phyloP scores from a whole-genome alignment of 2,113 vertebrate species.

The Calidris pygmaea region DNA sequence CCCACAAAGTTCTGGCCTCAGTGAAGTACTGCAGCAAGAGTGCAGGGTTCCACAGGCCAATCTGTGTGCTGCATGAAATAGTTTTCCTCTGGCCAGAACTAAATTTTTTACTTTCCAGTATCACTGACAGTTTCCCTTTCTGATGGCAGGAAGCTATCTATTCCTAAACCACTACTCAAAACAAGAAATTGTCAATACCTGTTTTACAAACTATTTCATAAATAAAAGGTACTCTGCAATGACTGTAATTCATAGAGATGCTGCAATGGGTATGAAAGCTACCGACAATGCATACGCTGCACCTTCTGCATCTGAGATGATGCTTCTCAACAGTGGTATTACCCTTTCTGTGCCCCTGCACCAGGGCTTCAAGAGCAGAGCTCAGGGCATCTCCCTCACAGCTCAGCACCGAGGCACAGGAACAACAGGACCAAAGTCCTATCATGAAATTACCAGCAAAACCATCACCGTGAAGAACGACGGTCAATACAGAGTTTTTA shows the following conservation, averaged over 20 bases:
- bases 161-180: neutral
- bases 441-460: neutral
- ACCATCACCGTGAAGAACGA: rapidly evolving
- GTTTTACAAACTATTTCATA: neutral
- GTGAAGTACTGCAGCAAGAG: neutral
- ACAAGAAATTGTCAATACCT: neutral
- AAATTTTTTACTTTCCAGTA: neutral
- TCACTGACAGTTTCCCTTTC: neutral
- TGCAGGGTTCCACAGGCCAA: neutral
- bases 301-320: neutral
- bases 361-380: neutral
- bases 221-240: neutral
- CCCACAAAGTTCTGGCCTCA: neutral
- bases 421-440: neutral
- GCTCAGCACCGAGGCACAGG: neutral
- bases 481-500: neutral
- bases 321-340: neutral
- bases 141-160: neutral
- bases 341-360: neutral
- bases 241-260: neutral
- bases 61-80: neutral
- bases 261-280: neutral
- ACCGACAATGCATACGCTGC: neutral
- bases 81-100: neutral
- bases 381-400: neutral